A percentile compares a stretch with the other conserved stretches of the same genome.
phyloP scores from a whole-genome alignment of 2,797 vertebrate species.

The Sparus aurata region DNA sequence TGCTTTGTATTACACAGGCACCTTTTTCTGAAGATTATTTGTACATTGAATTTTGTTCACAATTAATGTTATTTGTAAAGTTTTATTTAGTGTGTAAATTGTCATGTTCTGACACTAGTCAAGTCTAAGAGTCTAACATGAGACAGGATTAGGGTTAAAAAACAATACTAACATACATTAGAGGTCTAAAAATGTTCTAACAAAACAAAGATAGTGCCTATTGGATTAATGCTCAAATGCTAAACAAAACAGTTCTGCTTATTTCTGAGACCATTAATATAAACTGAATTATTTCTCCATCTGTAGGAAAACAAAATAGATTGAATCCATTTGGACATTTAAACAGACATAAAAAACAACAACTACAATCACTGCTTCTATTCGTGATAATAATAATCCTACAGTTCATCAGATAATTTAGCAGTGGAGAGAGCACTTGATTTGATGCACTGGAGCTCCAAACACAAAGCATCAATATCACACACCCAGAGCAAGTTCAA shows the following conservation, averaged over 20 bases:
- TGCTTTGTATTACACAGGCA: too few relatives aligned
- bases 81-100: too few relatives aligned
- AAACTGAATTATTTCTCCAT: constrained; percentile 3
- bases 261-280: not conserved
- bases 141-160: too few relatives aligned
- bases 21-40: too few relatives aligned
- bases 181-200: not conserved
- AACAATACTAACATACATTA: not conserved
- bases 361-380: not conserved
- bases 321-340: not conserved
- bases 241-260: not conserved
- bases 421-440: constrained; percentile 11
- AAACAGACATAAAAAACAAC: constrained; percentile 1
- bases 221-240: not conserved
- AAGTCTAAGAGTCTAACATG: too few relatives aligned
- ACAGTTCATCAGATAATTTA: constrained; percentile 27
- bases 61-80: too few relatives aligned
- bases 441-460: constrained; percentile 21
- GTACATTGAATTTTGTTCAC: too few relatives aligned
- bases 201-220: not conserved
- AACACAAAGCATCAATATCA: constrained; percentile 36
- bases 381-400: constrained; percentile 24
- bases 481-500: constrained; percentile 33
- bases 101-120: too few relatives aligned
- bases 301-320: not conserved